Conservation (phyloP, 1,140 invertebrate species). For the Aplysia californica region DNA sequence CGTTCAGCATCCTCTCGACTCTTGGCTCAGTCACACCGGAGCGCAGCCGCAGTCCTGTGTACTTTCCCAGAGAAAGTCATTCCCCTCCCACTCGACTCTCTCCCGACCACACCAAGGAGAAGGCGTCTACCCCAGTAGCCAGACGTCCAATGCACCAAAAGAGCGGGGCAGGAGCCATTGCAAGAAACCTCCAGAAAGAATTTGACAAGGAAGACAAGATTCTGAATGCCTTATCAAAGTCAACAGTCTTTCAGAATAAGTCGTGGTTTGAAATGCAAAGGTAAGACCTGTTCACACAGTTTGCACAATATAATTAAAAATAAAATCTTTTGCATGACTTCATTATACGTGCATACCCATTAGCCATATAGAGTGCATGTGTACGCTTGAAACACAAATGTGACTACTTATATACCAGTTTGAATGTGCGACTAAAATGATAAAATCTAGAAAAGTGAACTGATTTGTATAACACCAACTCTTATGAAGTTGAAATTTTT, state of each 20-base stretch:
- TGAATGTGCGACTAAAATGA: background rate
- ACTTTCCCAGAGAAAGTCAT: background rate
- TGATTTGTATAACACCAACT: too few species aligned
- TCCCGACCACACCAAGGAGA: background rate
- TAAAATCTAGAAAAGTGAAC: too few species aligned
- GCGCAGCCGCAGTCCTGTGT: background rate
- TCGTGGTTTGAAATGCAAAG: conserved; percentile 37
- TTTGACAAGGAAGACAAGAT: conserved; percentile 26
- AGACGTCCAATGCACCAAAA: conserved; percentile 5
- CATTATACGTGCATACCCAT: background rate
- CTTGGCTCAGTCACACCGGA: too few species aligned
- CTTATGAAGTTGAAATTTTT: too few species aligned
- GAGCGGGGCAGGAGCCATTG: conserved; percentile 16
- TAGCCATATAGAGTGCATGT: background rate
- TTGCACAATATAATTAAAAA: background rate
- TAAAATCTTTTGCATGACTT: too few species aligned
- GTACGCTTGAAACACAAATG: background rate
- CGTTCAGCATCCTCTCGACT: too few species aligned
- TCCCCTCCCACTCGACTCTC: conserved; percentile 30
- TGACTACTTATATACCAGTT: background rate
- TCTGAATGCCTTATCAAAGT: conserved; percentile 10
- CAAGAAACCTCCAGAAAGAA: conserved; percentile 20
- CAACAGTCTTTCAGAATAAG: conserved; percentile 19
- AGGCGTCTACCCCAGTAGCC: too few species aligned
- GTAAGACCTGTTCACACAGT: conserved; percentile 6